Evolutionary conservation across 2,888 invertebrate species (phyloP), one percentile per base, ranked within the genome.

Genomic region (Parelbella ahira): DNA sequence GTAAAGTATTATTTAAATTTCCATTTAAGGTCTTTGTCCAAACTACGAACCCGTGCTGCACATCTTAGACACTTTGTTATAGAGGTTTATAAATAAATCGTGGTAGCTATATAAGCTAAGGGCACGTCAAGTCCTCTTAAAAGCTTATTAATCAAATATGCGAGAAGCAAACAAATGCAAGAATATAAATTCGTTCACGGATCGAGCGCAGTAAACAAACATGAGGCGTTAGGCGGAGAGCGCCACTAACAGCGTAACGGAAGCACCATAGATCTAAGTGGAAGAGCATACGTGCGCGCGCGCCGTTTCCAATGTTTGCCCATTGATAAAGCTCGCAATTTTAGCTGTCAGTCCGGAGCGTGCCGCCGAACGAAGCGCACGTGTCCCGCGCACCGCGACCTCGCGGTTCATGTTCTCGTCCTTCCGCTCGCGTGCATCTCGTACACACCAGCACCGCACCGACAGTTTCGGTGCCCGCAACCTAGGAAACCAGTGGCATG

Each of bases 301-400:
- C 75, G 73, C 68, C 50, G 56, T 54, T 33, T 51, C 51, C 49
- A 55, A 52, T 62, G 60, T 60, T 56, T 54, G 58, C 55, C 54
- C 61, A 63, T 64, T 75, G 80, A 80, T 81, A 81, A 81, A 80
- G 80, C 81, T 82, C 80, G 79, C 74, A 64, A 77, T 75, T 78
- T 74, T 61, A 58, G 18, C 48, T 49, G 58, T 43, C 74, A 83
- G 84, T 84, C 63, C 67, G 66, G 74, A 76, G 75, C 67, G 84
- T 65, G 73, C 71, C 64, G 65, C 64, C 63, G 70, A 54, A 56
- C 62, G 56, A 56, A 65, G 64, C 78, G 74, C 71, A 69, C 64
- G 63, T 51, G 46, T 51, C 46, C 44, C 51, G 49, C 60, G 58
- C 54, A 50, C 55, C 56, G 59, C 61, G 56, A 8, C n/a, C 24